Conservation (phyloP, 2,888 invertebrate genomes). For the Hirtodrosophila alboralis region DNA sequence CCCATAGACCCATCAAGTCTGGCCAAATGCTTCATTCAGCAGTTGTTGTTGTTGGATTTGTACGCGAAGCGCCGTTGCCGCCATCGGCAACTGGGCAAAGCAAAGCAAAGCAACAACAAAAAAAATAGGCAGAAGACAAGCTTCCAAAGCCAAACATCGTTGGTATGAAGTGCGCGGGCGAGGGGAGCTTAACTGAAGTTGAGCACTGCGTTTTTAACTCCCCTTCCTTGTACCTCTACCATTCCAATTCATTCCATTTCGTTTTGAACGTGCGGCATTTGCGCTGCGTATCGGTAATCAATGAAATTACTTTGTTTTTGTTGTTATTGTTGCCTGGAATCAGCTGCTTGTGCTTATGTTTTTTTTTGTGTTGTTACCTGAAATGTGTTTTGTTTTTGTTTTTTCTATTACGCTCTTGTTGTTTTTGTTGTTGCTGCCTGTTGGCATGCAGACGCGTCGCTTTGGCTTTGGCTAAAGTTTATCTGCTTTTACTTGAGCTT, state of each 20-base stretch:
- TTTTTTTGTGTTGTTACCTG: conserved; percentile 23
- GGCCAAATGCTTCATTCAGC: conserved; percentile 64
- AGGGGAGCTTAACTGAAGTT: conserved; percentile 24
- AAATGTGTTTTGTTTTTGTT: conserved; percentile 38
- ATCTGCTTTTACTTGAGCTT: conserved; percentile 74
- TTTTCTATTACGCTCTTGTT: conserved; percentile 64
- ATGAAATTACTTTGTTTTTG: conserved; percentile 72
- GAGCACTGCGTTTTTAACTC: conserved; percentile 34
- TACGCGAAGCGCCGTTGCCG: conserved; percentile 75
- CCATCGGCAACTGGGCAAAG: conserved; percentile 61
- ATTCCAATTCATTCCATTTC: conserved; percentile 47
- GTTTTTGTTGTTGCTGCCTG: conserved; percentile 42
- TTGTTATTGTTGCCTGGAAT: conserved; percentile 54
- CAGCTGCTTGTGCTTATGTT: conserved; percentile 63
- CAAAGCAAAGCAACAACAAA: conserved; percentile 31
- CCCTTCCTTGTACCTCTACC: conserved; percentile 3
- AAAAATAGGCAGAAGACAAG: conserved; percentile 36
- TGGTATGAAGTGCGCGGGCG: background rate
- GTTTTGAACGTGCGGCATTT: conserved; percentile 68
- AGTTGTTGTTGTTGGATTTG: conserved; percentile 53
- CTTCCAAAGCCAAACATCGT: conserved; percentile 10
- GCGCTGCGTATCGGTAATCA: conserved; percentile 75
- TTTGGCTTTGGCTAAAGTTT: conserved; percentile 68
- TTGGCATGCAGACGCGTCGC: conserved; percentile 64
- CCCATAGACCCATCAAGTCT: conserved; percentile 29